Conservation (phyloP, 1,140 invertebrate species). For the Saccostrea glomerata region DNA sequence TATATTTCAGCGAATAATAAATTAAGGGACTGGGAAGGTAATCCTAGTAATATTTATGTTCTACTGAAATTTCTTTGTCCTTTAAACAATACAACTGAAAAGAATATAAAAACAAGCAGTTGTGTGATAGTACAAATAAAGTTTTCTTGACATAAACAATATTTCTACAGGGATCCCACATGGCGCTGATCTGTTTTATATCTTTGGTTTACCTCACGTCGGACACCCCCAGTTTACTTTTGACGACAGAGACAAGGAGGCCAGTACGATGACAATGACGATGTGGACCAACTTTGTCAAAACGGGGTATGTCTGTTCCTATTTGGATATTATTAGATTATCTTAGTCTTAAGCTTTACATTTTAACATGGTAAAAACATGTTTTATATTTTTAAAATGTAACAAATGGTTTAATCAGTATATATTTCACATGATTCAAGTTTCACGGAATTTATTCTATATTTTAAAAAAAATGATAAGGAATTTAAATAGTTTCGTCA, state of each 20-base stretch:
- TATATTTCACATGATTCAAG: too few relatives aligned
- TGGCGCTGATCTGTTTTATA: slow-evolving; percentile 66
- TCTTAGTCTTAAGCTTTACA: too few relatives aligned
- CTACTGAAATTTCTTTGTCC: not conserved
- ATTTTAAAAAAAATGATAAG: too few relatives aligned
- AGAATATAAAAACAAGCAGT: not conserved
- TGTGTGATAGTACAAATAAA: too few relatives aligned
- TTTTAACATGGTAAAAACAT: too few relatives aligned
- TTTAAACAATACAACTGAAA: not conserved
- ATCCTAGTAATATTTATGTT: not conserved
- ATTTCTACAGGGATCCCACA: slow-evolving; percentile 65
- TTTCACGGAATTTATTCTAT: too few relatives aligned
- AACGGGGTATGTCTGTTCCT: slow-evolving; percentile 71
- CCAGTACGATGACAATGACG: slow-evolving; percentile 78
- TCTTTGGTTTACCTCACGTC: slow-evolving; percentile 67
- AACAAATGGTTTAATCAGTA: too few relatives aligned
- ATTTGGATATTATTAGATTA: too few relatives aligned
- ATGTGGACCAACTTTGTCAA: slow-evolving; percentile 79
- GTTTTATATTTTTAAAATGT: too few relatives aligned
- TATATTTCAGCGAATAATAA: slow-evolving; percentile 55
- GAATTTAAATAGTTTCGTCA: too few relatives aligned
- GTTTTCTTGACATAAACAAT: not conserved
- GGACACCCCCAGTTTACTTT: slow-evolving; percentile 52
- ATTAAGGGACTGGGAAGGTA: slow-evolving; percentile 61
- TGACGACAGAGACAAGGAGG: slow-evolving; percentile 75